Conservation (phyloP, 1,140 invertebrate genomes). For the Hypothenemus hampei region DNA sequence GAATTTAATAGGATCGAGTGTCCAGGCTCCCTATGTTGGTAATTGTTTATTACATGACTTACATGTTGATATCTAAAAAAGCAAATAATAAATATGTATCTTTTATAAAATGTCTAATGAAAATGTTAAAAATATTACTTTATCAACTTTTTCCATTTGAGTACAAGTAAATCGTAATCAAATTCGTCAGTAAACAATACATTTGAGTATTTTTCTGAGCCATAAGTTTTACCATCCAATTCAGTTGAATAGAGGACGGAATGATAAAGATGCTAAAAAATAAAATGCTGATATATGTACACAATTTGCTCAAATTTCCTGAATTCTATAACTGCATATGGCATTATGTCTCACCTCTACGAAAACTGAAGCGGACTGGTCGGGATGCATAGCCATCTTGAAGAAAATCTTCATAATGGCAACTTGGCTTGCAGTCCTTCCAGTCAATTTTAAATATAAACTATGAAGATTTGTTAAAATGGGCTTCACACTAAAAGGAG, state of each 20-base stretch:
- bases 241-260: conserved; percentile 12
- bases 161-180: conserved; percentile 24
- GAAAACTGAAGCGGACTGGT: conserved; percentile 20
- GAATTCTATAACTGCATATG: not conserved
- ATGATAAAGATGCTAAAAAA: conserved; percentile 29
- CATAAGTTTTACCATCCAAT: conserved; percentile 16
- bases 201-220: conserved; percentile 26
- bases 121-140: conserved; percentile 14
- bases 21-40: conserved; percentile 22
- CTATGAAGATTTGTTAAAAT: conserved; percentile 24
- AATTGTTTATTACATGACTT: conserved; percentile 17
- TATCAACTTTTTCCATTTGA: conserved; percentile 21
- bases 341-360: conserved; percentile 17
- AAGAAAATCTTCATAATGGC: conserved; percentile 26
- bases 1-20: conserved; percentile 18
- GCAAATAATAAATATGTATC: conserved; percentile 1
- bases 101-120: not conserved
- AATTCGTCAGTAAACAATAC: conserved; percentile 25
- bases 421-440: conserved; percentile 6
- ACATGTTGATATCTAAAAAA: conserved; percentile 24
- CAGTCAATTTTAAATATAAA: conserved; percentile 21
- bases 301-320: not conserved
- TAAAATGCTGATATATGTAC: not conserved
- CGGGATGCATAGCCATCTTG: conserved; percentile 30
- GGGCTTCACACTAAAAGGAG: conserved; percentile 23